Evolutionary conservation across 2,113 vertebrate genomes (phyloP).

Genomic region (Anguilla japonica): DNA sequence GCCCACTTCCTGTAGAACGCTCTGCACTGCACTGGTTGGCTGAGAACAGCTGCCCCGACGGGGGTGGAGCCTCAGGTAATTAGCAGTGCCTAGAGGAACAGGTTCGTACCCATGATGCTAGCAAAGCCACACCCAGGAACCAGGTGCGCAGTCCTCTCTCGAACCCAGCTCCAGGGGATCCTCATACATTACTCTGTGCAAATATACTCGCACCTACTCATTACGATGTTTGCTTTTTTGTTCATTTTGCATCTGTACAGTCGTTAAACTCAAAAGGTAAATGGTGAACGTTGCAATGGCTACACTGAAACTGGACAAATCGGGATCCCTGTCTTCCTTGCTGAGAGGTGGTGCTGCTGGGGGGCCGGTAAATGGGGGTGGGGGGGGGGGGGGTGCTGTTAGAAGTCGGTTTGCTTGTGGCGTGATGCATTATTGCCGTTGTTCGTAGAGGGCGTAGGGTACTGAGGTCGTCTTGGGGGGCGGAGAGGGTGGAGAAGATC

Average conservation of each 20-base stretch:
- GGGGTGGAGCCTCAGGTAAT: conserved; percentile 9
- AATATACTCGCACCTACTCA: conserved; percentile 73
- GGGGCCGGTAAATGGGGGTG: conserved; percentile 39
- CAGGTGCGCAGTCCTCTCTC: neutral
- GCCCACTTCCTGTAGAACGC: conserved; percentile 37
- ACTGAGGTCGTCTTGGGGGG: conserved; percentile 17
- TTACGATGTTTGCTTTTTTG: conserved; percentile 75
- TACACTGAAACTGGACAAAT: conserved; percentile 87
- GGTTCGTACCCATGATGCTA: neutral
- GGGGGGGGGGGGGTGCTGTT: conserved; percentile 33
- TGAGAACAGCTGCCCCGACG: neutral
- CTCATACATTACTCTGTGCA: conserved; percentile 58
- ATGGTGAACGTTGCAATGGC: conserved; percentile 90
- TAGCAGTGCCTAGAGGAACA: neutral
- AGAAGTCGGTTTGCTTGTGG: conserved; percentile 40
- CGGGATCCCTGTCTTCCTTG: conserved; percentile 94
- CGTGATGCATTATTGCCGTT: conserved; percentile 77
- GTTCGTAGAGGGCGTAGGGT: conserved; percentile 47
- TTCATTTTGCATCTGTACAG: conserved; percentile 36
- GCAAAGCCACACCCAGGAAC: neutral
- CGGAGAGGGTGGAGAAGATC: conserved; percentile 53
- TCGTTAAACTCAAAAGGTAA: conserved; percentile 84
- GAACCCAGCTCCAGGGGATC: conserved; percentile 6
- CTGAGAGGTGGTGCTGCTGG: conserved; percentile 67
- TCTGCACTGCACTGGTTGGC: conserved; percentile 9